These are phyloP conservation scores for Agrilus biguttatus DNA, from an alignment of 2,888 invertebrate genomes.

Conservation along the genomic window DNA sequence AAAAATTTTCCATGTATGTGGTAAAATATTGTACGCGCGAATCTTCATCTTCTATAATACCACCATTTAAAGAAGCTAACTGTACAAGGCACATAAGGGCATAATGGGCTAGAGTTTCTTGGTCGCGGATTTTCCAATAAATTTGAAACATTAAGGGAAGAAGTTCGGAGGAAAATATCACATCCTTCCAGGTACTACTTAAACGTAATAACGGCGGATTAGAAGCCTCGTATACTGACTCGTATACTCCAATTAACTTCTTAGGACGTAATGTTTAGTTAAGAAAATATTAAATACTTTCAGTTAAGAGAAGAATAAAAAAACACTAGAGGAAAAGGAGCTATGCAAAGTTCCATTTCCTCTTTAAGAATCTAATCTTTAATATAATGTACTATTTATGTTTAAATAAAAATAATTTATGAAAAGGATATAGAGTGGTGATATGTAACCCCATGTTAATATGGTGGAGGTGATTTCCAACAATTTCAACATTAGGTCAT, in stretches of 20 bases:
- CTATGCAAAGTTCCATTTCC: no score
- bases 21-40: conserved; percentile 40
- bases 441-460: conserved; percentile 69
- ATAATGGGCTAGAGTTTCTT: conserved; percentile 60
- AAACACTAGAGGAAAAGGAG: no score
- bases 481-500: conserved; percentile 50
- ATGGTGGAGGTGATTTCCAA: conserved; percentile 67
- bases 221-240: conserved; percentile 52
- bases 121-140: conserved; percentile 66
- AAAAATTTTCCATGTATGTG: conserved; percentile 43
- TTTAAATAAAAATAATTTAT: neutral
- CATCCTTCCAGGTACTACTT: conserved; percentile 56
- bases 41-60: conserved; percentile 35
- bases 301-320: neutral
- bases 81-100: conserved; percentile 73
- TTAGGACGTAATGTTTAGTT: conserved; percentile 40
- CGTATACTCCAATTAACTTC: conserved; percentile 56
- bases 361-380: no score
- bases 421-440: conserved; percentile 34
- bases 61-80: conserved; percentile 54
- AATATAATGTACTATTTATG: no score
- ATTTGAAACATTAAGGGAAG: conserved; percentile 68
- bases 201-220: conserved; percentile 45
- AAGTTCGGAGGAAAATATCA: conserved; percentile 59
- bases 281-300: conserved; percentile 9